A percentile compares a stretch with the other conserved stretches of the same genome.
Evolutionary conservation across 2,797 vertebrate species (phyloP).

Genomic region (Acrossocheilus fasciatus): DNA sequence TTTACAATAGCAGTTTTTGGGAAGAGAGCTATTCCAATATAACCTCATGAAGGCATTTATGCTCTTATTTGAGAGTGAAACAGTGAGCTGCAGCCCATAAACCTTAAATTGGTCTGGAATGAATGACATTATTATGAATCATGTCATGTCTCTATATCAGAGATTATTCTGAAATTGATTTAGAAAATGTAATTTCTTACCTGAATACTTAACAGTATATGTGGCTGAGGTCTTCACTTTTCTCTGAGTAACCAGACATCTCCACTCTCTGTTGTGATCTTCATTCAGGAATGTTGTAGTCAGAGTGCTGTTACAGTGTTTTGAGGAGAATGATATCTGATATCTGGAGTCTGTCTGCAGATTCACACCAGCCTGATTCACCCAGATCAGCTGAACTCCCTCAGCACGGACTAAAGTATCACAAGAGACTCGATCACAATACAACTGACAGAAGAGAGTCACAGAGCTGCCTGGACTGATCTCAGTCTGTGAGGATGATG

Average conservation of each 20-base stretch:
- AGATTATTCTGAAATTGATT: background rate
- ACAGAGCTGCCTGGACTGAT: conserved; percentile 23
- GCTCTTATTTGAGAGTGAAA: background rate
- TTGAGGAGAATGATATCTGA: background rate
- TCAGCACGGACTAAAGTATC: background rate
- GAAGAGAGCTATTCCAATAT: too few species aligned
- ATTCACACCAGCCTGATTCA: conserved; percentile 14
- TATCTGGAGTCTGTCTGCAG: conserved; percentile 11
- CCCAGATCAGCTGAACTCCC: background rate
- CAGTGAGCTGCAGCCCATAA: background rate
- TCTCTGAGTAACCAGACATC: background rate
- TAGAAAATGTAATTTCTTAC: background rate
- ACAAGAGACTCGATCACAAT: background rate
- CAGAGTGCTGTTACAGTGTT: background rate
- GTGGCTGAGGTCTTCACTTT: background rate
- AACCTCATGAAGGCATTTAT: too few species aligned
- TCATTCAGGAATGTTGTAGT: conserved; percentile 28
- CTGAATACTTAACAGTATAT: background rate
- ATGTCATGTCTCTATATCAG: background rate
- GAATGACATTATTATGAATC: background rate
- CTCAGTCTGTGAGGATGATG: conserved; percentile 20
- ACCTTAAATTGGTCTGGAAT: background rate
- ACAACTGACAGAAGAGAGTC: conserved; percentile 24
- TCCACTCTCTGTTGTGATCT: conserved; percentile 16
- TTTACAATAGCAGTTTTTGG: too few species aligned